phyloP scores from a whole-genome alignment of 2,797 vertebrate genomes.

The Merluccius polli region DNA sequence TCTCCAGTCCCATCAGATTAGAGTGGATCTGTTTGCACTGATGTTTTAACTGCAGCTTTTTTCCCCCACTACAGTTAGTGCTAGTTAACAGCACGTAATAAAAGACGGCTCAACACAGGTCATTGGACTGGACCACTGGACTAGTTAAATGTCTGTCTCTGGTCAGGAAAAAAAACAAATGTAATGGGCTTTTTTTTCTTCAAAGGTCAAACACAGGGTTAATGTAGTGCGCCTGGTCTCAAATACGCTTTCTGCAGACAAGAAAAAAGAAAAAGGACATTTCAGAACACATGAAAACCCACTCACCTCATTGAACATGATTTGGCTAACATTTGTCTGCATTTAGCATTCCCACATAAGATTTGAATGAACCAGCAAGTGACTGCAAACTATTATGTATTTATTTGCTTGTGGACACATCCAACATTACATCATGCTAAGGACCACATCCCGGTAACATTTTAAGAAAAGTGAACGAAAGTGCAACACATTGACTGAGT shows the following conservation, averaged over 20 bases:
- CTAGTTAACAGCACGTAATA: constrained; percentile 58
- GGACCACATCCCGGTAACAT: background rate
- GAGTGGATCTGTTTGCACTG: constrained; percentile 30
- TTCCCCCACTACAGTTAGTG: constrained; percentile 31
- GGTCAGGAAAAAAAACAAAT: constrained; percentile 20
- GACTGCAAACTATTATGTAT: background rate
- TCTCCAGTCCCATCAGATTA: constrained; percentile 54
- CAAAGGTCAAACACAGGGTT: constrained; percentile 35
- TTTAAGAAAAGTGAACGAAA: background rate
- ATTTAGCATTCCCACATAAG: background rate
- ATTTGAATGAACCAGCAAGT: background rate
- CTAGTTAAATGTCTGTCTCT: constrained; percentile 42
- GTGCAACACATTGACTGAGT: background rate
- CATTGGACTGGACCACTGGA: constrained; percentile 33
- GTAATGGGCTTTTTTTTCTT: constrained; percentile 8
- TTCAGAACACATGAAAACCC: background rate
- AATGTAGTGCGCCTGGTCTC: constrained; percentile 17
- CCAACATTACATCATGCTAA: background rate
- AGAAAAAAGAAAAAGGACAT: background rate
- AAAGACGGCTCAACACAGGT: constrained; percentile 50
- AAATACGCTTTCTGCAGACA: constrained; percentile 35
- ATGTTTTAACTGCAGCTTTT: constrained; percentile 41
- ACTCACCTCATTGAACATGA: background rate
- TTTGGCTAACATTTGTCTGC: background rate
- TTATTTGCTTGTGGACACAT: background rate